These are phyloP conservation scores for Ctenochaetus hawaiiensis DNA, from an alignment of 2,797 vertebrate species.

Conservation along the genomic window DNA sequence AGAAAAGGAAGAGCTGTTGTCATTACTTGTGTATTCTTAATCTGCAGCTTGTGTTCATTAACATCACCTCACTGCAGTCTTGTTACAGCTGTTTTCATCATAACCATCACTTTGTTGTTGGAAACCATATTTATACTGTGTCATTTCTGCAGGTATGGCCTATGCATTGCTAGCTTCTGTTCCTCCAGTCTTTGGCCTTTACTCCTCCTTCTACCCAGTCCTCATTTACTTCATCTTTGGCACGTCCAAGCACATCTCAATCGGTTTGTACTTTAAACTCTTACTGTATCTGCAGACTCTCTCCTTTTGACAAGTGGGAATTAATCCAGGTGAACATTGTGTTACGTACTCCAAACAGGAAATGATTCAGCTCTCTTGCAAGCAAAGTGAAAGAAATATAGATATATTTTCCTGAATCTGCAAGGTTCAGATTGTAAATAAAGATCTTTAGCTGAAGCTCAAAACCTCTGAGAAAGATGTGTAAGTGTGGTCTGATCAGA, in stretches of 20 bases:
- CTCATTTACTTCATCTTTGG: constrained; percentile 94
- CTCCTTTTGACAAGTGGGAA: not conserved
- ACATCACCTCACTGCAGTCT: not conserved
- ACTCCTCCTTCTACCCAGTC: constrained; percentile 92
- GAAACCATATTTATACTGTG: not conserved
- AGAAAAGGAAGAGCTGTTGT: not conserved
- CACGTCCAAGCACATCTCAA: constrained; percentile 92
- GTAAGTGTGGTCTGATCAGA: too few species aligned
- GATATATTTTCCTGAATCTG: not conserved
- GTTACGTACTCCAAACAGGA: not conserved
- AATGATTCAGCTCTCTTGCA: not conserved
- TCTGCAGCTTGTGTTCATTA: not conserved
- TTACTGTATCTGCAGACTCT: not conserved
- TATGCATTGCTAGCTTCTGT: constrained; percentile 91
- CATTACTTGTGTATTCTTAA: not conserved
- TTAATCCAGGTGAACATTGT: not conserved
- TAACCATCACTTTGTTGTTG: not conserved
- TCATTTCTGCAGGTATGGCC: constrained; percentile 79
- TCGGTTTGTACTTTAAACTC: constrained; percentile 72
- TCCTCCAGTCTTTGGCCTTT: constrained; percentile 90
- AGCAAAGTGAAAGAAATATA: not conserved
- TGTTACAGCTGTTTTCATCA: not conserved
- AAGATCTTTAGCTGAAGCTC: not conserved
- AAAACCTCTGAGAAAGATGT: not conserved
- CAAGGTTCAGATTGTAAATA: not conserved